These are phyloP conservation scores for Clusia tigrina DNA, from an alignment of 2,888 invertebrate genomes.

Conservation along the genomic window DNA sequence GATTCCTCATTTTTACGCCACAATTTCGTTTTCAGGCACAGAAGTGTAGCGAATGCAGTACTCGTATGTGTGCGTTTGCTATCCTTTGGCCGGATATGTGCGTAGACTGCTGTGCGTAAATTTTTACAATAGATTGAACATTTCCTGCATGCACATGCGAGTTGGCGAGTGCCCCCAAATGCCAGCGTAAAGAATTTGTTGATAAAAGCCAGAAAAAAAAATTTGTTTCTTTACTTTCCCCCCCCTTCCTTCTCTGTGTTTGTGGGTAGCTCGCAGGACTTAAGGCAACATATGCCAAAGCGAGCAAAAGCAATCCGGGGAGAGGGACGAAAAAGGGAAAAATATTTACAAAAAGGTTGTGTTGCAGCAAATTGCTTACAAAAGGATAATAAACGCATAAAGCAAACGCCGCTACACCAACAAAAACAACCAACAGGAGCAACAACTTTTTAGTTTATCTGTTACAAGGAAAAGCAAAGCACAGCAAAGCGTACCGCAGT, in stretches of 20 bases:
- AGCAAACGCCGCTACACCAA: too few species aligned
- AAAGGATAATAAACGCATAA: neutral
- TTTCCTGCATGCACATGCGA: slow-evolving; percentile 45
- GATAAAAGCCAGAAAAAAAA: neutral
- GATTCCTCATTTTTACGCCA: too few species aligned
- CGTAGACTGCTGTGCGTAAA: slow-evolving; percentile 23
- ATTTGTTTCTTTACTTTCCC: too few species aligned
- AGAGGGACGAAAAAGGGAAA: neutral
- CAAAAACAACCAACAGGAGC: too few species aligned
- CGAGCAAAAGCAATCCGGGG: too few species aligned
- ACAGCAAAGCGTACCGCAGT: neutral
- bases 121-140: slow-evolving; percentile 55
- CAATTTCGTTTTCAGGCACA: neutral
- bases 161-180: too few species aligned
- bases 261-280: too few species aligned
- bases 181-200: too few species aligned
- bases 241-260: too few species aligned
- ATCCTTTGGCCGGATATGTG: neutral
- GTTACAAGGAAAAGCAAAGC: neutral
- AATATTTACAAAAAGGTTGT: neutral
- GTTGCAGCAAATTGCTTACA: neutral
- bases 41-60: neutral
- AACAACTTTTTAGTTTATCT: slow-evolving; percentile 2
- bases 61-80: neutral
- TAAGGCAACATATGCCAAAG: too few species aligned